Evolutionary conservation across 2,888 invertebrate genomes (phyloP).

Genomic region (Crossocerus cetratus): DNA sequence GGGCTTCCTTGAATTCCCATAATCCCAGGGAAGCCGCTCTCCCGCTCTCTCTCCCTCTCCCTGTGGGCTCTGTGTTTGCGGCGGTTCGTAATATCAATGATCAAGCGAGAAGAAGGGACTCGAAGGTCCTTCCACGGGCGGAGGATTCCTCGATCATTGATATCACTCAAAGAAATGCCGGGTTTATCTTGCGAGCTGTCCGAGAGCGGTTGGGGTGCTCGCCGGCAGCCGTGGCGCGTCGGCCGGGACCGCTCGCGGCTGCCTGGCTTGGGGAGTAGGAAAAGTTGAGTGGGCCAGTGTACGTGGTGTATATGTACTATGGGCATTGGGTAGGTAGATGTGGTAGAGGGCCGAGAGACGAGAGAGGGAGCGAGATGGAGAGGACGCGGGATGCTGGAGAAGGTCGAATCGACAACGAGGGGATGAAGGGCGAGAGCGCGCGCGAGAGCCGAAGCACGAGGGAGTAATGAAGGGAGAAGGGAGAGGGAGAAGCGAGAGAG

Average conservation of each 20-base stretch:
- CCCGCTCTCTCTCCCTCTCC: constrained; percentile 1
- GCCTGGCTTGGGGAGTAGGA: constrained; percentile 27
- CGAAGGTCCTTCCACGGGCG: constrained; percentile 15
- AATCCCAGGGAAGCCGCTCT: constrained; percentile 29
- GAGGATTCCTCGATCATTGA: constrained; percentile 54
- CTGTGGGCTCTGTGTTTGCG: too few relatives aligned
- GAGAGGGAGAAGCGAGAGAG: constrained; percentile 12
- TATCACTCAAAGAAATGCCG: constrained; percentile 52
- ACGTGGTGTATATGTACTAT: constrained; percentile 3
- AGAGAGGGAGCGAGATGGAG: constrained; percentile 38
- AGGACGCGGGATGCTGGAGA: constrained; percentile 35
- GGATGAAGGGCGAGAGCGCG: constrained; percentile 34
- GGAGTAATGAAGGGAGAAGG: constrained; percentile 40
- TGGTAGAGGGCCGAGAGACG: constrained; percentile 15
- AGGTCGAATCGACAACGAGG: constrained; percentile 48
- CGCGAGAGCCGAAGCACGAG: constrained; percentile 46
- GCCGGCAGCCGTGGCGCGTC: constrained; percentile 41
- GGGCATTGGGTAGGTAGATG: too few relatives aligned
- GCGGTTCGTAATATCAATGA: constrained; percentile 46
- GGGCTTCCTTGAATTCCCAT: constrained; percentile 26
- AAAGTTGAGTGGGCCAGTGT: constrained; percentile 28
- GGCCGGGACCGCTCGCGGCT: constrained; percentile 27
- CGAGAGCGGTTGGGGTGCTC: constrained; percentile 10
- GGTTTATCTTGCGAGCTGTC: constrained; percentile 55
- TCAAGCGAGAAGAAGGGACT: constrained; percentile 19